phyloP scores from a whole-genome alignment of 1,140 invertebrate species.

The Diachasma alloeum region DNA sequence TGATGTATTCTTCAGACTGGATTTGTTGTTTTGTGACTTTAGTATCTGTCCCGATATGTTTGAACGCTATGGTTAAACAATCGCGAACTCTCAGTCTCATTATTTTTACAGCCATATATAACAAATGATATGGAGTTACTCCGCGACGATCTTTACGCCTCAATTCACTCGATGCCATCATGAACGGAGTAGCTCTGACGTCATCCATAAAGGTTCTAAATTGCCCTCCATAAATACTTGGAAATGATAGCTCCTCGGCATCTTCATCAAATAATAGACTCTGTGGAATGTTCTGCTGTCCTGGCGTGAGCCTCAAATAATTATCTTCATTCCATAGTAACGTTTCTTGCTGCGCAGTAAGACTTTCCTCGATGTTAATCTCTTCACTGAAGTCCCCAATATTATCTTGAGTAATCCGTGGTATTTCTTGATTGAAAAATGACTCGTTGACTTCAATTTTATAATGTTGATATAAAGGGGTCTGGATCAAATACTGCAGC shows the following conservation, averaged over 20 bases:
- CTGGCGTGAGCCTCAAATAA: constrained; percentile 33
- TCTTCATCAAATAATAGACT: constrained; percentile 43
- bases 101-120: constrained; percentile 32
- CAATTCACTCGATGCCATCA: constrained; percentile 37
- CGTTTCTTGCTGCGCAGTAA: constrained; percentile 10
- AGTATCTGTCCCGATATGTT: constrained; percentile 30
- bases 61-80: constrained; percentile 38
- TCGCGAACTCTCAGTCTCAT: no score
- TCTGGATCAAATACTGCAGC: constrained; percentile 26
- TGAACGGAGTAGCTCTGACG: constrained; percentile 26
- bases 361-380: constrained; percentile 33
- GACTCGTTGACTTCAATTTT: constrained; percentile 23
- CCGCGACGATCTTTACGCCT: constrained; percentile 30
- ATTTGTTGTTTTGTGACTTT: constrained; percentile 16
- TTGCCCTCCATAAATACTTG: constrained; percentile 47
- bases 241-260: constrained; percentile 53
- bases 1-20: constrained; percentile 12
- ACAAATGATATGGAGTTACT: constrained; percentile 22
- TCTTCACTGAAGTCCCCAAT: constrained; percentile 22
- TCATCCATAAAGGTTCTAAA: constrained; percentile 41
- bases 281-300: no score
- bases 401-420: no score
- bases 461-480: constrained; percentile 32
- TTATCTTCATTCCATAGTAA: constrained; percentile 24
- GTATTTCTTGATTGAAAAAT: no score